phyloP scores from a whole-genome alignment of 2,113 vertebrate species.

The Psophia crepitans region DNA sequence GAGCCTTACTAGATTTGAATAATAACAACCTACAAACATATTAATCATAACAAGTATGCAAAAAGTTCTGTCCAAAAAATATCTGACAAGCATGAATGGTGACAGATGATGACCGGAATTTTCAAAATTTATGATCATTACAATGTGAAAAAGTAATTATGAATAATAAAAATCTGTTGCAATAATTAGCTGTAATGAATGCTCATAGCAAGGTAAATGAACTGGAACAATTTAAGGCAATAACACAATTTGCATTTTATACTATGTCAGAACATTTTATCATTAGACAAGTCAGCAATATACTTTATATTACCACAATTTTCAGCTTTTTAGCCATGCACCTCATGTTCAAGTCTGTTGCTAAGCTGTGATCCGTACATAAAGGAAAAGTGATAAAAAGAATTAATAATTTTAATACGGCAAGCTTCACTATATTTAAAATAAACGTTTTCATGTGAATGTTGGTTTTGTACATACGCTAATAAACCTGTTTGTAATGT shows the following conservation, averaged over 20 bases:
- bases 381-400: not conserved
- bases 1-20: slow-evolving; percentile 50
- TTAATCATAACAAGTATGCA: slow-evolving; percentile 64
- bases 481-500: not conserved
- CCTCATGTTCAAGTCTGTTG: not conserved
- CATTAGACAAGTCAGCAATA: slow-evolving; percentile 38
- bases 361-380: not conserved
- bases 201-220: slow-evolving; percentile 71
- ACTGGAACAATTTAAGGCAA: slow-evolving; percentile 71
- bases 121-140: slow-evolving; percentile 74
- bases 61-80: slow-evolving; percentile 56
- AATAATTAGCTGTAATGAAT: slow-evolving; percentile 78
- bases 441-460: not conserved
- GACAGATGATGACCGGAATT: slow-evolving; percentile 65
- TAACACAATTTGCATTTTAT: slow-evolving; percentile 73
- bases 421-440: not conserved
- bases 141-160: slow-evolving; percentile 74
- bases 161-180: slow-evolving; percentile 78
- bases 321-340: not conserved
- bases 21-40: slow-evolving; percentile 50
- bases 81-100: slow-evolving; percentile 65
- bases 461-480: not conserved
- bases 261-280: slow-evolving; percentile 70
- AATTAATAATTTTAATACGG: not conserved
- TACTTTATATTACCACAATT: not conserved